Conservation (phyloP, 2,888 invertebrate species). For the Antheraea yamamai region DNA sequence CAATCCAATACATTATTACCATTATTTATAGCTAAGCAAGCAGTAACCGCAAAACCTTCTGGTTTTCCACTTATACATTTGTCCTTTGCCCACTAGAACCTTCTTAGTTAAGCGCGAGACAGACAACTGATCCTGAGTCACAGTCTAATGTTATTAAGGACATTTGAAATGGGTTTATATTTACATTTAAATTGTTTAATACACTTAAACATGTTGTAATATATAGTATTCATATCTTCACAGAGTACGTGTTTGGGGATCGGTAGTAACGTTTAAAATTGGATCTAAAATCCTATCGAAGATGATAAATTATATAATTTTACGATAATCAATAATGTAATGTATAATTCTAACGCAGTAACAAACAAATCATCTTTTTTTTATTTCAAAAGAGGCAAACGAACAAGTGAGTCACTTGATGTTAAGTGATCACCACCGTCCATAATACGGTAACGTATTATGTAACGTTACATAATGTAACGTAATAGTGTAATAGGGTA, state of each 20-base stretch:
- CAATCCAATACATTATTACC: neutral
- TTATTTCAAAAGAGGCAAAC: no score
- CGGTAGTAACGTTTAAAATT: neutral
- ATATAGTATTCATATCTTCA: neutral
- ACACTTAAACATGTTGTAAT: no score
- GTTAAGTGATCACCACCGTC: no score
- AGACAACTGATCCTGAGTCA: neutral
- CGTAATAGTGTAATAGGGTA: no score
- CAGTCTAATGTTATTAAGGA: neutral
- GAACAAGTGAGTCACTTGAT: no score
- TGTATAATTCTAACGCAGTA: no score
- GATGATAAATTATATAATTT: no score
- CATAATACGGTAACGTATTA: no score
- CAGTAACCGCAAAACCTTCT: neutral
- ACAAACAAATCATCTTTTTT: no score
- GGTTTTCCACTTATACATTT: neutral
- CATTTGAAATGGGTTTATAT: neutral
- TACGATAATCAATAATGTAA: no score
- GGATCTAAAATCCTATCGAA: no score
- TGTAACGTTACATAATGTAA: no score
- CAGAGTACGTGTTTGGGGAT: neutral
- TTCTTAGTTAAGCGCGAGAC: neutral
- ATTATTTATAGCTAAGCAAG: neutral
- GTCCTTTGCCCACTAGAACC: neutral
- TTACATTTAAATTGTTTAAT: neutral